These are phyloP conservation scores for Patiria pectinifera DNA, from an alignment of 53 echinoderm and acorn worm species.

Conservation along the genomic window DNA sequence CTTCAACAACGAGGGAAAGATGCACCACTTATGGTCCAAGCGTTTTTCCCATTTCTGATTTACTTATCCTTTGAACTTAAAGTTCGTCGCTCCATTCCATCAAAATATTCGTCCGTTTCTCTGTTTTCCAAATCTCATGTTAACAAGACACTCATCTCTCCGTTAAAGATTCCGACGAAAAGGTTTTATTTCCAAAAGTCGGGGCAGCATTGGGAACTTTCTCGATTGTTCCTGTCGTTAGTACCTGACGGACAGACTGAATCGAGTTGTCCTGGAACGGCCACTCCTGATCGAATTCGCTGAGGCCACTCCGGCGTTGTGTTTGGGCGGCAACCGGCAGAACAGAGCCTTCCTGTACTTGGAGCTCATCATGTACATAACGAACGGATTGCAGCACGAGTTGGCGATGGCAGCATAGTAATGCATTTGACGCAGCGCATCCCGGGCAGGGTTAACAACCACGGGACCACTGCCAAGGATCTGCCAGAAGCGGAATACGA, in stretches of 20 bases:
- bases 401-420: conserved; percentile 86
- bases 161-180: neutral
- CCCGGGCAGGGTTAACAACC: neutral
- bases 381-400: conserved; percentile 83
- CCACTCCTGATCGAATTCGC: conserved; percentile 28
- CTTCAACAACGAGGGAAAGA: neutral
- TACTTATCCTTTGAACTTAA: neutral
- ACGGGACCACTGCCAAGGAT: conserved; percentile 34
- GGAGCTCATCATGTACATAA: conserved; percentile 90
- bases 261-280: conserved; percentile 25
- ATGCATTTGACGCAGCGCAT: conserved; percentile 70
- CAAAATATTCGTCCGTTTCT: neutral
- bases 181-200: neutral
- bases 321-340: conserved; percentile 1
- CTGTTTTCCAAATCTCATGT: too few relatives aligned
- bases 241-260: conserved; percentile 30
- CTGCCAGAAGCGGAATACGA: conserved; percentile 58
- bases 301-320: neutral
- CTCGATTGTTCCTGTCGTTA: neutral
- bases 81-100: neutral
- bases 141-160: too few relatives aligned
- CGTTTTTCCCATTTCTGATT: neutral
- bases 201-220: neutral
- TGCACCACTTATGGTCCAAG: neutral
- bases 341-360: conserved; percentile 71